Evolutionary conservation across 2,888 invertebrate genomes (phyloP).

Genomic region (Drosophila cracens): DNA sequence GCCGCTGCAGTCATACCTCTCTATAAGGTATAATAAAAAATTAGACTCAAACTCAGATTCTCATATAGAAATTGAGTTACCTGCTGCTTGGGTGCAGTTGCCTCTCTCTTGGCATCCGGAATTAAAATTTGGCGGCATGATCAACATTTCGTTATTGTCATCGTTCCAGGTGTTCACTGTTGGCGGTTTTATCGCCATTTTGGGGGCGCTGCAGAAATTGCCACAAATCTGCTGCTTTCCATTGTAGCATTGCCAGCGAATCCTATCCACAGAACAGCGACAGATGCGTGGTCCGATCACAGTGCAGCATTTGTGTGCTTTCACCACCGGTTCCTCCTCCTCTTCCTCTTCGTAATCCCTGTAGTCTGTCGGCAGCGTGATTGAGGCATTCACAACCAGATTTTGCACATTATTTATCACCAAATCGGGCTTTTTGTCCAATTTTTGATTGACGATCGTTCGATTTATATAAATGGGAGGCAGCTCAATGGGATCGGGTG

Average conservation of each 20-base stretch:
- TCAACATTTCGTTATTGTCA: conserved; percentile 27
- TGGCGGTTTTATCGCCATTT: conserved; percentile 66
- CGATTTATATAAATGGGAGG: conserved; percentile 47
- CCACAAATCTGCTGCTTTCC: conserved; percentile 70
- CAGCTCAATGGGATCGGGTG: conserved; percentile 46
- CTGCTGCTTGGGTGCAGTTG: conserved; percentile 45
- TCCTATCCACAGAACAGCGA: conserved; percentile 19
- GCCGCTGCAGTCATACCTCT: conserved; percentile 71
- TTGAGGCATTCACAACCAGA: conserved; percentile 59
- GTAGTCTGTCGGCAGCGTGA: conserved; percentile 28
- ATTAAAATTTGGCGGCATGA: conserved; percentile 65
- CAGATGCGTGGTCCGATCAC: conserved; percentile 77
- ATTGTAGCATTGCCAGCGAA: conserved; percentile 73
- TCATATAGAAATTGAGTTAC: conserved; percentile 34
- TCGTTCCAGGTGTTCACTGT: conserved; percentile 39
- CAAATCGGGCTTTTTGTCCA: conserved; percentile 42
- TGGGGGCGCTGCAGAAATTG: conserved; percentile 65
- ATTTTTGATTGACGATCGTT: conserved; percentile 43
- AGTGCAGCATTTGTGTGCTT: conserved; percentile 64
- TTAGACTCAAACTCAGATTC: not conserved
- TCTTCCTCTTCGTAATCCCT: conserved; percentile 28
- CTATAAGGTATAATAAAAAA: conserved; percentile 1
- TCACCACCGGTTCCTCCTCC: not conserved
- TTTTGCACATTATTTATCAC: conserved; percentile 67
- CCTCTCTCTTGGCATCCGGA: conserved; percentile 34